phyloP scores from a whole-genome alignment of 92 coral and sea anemone genomes.

The Umimayanthus chanpuru region DNA sequence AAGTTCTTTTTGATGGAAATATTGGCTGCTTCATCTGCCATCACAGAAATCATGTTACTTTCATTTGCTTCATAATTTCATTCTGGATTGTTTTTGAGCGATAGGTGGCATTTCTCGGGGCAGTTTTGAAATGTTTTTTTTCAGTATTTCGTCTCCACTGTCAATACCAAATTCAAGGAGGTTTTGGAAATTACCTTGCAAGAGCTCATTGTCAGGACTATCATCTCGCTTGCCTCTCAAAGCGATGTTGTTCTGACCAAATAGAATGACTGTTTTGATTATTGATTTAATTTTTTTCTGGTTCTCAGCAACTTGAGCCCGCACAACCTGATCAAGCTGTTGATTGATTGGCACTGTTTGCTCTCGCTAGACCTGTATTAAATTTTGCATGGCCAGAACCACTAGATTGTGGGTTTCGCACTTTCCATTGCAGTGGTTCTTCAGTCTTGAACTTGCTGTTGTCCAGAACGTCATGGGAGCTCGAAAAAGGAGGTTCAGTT shows the following conservation, averaged over 20 bases:
- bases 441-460: no score
- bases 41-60: slow-evolving; percentile 50
- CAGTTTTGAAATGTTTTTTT: slow-evolving; percentile 9
- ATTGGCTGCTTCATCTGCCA: slow-evolving; percentile 59
- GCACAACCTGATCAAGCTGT: no score
- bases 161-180: slow-evolving; percentile 45
- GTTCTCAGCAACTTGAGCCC: slow-evolving; percentile 58
- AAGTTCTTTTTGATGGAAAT: slow-evolving; percentile 62
- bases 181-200: slow-evolving; percentile 30
- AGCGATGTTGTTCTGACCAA: slow-evolving; percentile 63
- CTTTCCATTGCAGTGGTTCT: no score
- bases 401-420: slow-evolving; percentile 35
- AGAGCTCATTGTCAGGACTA: slow-evolving; percentile 37
- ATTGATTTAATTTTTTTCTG: slow-evolving; percentile 62
- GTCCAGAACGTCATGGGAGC: no score
- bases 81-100: slow-evolving; percentile 26
- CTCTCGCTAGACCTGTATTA: slow-evolving; percentile 34
- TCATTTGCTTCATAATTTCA: background rate
- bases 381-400: slow-evolving; percentile 48
- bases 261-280: slow-evolving; percentile 63
- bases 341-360: no score
- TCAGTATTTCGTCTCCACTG: slow-evolving; percentile 1
- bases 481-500: no score
- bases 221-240: slow-evolving; percentile 63
- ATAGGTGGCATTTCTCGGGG: no score